phyloP scores from a whole-genome alignment of 1,140 invertebrate species.

The Hypothenemus hampei region DNA sequence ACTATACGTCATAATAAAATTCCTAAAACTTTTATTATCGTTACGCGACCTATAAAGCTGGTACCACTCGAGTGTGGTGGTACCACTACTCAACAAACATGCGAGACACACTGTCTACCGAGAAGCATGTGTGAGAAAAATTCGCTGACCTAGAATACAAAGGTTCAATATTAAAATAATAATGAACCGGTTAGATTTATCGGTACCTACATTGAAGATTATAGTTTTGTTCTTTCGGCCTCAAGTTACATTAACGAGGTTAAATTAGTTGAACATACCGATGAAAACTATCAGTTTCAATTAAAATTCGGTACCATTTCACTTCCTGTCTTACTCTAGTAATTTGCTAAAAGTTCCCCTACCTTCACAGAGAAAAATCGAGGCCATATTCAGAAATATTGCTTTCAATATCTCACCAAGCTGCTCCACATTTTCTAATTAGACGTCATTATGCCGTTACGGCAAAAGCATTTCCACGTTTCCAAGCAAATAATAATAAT shows the following conservation, averaged over 20 bases:
- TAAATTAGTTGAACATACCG: no score
- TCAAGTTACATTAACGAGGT: no score
- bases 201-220: no score
- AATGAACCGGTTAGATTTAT: slow-evolving; percentile 17
- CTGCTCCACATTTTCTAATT: slow-evolving; percentile 13
- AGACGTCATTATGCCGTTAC: no score
- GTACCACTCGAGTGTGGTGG: no score
- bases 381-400: slow-evolving; percentile 7
- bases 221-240: no score
- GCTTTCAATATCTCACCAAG: slow-evolving; percentile 14
- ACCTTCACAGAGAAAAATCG: not conserved
- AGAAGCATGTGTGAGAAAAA: slow-evolving; percentile 20
- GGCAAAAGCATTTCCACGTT: no score
- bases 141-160: slow-evolving; percentile 19
- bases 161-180: slow-evolving; percentile 16
- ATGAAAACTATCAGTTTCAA: slow-evolving; percentile 8
- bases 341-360: not conserved
- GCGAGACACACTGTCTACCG: slow-evolving; percentile 8
- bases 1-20: no score
- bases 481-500: no score
- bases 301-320: slow-evolving; percentile 1
- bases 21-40: no score
- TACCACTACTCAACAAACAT: no score
- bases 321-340: slow-evolving; percentile 4
- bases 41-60: no score